phyloP scores from a whole-genome alignment of 2,888 invertebrate species.

The Stenolophus ochropezus region DNA sequence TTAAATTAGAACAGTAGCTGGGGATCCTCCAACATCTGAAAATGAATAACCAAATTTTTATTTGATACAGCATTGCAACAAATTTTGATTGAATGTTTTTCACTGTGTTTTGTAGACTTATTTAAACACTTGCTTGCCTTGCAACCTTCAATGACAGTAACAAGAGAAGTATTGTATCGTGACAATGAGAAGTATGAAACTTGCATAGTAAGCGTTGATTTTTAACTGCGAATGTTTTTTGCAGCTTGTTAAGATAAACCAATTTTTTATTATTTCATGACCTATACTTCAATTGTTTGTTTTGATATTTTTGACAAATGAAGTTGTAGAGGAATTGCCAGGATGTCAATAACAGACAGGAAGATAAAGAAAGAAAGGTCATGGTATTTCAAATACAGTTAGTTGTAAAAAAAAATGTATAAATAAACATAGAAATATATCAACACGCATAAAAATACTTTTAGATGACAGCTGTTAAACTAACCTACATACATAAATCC shows the following conservation, averaged over 20 bases:
- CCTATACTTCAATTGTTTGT: slow-evolving; percentile 12
- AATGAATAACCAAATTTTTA: too few species aligned
- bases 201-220: slow-evolving; percentile 19
- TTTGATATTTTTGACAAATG: slow-evolving; percentile 24
- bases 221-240: slow-evolving; percentile 23
- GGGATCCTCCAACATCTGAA: too few species aligned
- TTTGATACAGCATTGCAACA: too few species aligned
- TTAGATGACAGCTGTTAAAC: background rate
- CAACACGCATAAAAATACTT: background rate
- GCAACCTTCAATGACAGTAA: slow-evolving; percentile 9
- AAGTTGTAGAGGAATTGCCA: background rate
- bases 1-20: too few species aligned
- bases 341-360: background rate
- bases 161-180: background rate
- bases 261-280: slow-evolving; percentile 25
- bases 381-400: background rate
- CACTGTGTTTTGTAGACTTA: too few species aligned
- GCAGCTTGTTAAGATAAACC: background rate
- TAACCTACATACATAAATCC: background rate
- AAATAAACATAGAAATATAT: background rate
- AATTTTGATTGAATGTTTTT: too few species aligned
- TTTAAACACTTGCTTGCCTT: slow-evolving; percentile 11
- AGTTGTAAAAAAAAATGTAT: background rate
- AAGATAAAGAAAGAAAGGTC: slow-evolving; percentile 13
- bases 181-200: slow-evolving; percentile 22